Conservation (phyloP, 2,113 vertebrate species). For the Atlantisia rogersi region DNA sequence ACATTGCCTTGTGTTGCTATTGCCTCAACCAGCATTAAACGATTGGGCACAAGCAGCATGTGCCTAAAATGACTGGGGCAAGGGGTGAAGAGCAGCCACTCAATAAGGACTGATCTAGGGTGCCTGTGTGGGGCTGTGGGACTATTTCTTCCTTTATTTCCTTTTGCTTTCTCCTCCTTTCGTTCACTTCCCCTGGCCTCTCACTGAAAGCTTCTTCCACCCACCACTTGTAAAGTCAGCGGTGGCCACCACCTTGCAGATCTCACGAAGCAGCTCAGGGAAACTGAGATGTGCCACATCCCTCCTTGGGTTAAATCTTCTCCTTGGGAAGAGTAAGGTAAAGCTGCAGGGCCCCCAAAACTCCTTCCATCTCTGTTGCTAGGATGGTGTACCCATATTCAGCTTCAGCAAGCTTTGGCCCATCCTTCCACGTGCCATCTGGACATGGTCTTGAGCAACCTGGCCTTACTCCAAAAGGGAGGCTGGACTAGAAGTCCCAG, state of each 20-base stretch:
- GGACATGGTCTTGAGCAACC: neutral
- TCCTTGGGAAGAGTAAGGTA: neutral
- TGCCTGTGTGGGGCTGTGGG: neutral
- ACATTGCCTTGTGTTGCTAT: rapidly evolving
- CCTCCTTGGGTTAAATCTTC: neutral
- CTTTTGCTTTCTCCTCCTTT: neutral
- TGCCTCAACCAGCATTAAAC: neutral
- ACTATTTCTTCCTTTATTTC: neutral
- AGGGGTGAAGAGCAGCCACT: rapidly evolving
- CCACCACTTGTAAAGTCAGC: neutral
- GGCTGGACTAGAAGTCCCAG: neutral
- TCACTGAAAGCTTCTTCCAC: neutral
- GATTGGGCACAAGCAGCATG: neutral
- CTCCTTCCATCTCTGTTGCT: neutral
- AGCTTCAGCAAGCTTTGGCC: neutral
- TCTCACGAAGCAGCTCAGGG: neutral
- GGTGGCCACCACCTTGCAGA: neutral
- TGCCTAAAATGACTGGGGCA: neutral
- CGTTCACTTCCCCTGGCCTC: neutral
- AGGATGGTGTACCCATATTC: neutral
- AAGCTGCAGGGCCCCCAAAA: neutral
- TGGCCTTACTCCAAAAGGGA: neutral
- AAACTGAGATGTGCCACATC: rapidly evolving
- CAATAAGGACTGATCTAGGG: rapidly evolving
- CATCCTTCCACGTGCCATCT: neutral